These are phyloP conservation scores for Pipistrellus pipistrellus DNA, from an alignment of 2,797 vertebrate species.

Conservation along the genomic window DNA sequence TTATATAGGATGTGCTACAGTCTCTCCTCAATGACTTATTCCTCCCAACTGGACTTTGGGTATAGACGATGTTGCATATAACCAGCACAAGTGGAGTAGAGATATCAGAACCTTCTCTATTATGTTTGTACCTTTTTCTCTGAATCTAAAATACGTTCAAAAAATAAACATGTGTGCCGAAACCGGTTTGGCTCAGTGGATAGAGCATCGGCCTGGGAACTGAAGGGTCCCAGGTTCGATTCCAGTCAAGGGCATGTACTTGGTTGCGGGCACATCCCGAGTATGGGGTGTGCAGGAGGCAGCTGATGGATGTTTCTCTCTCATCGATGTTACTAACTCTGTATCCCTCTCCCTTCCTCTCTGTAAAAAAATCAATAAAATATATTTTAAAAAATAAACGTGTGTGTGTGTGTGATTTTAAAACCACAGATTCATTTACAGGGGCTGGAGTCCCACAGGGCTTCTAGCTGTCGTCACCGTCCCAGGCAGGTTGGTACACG, in stretches of 20 bases:
- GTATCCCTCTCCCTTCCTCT: too few species aligned
- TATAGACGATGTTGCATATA: rapidly evolving
- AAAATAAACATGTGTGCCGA: neutral
- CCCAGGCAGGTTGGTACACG: neutral
- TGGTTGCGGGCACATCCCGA: too few species aligned
- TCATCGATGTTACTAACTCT: too few species aligned
- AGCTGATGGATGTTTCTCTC: too few species aligned
- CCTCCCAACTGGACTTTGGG: neutral
- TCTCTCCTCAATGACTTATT: neutral
- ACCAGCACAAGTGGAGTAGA: neutral
- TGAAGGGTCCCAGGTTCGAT: too few species aligned
- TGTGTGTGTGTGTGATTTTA: neutral
- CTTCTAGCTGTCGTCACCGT: neutral
- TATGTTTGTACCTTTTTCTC: neutral
- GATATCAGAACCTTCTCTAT: neutral
- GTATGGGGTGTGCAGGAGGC: too few species aligned
- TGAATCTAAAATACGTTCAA: conserved; percentile 40
- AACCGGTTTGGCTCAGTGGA: too few species aligned
- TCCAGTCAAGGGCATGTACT: too few species aligned
- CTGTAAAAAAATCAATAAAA: too few species aligned
- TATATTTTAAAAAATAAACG: too few species aligned
- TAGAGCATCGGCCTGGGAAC: too few species aligned
- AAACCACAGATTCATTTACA: neutral
- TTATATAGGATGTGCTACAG: neutral
- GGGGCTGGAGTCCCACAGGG: neutral